Evolutionary conservation across 1,140 invertebrate genomes (phyloP), one percentile per base, ranked within the genome.

Genomic region (Drosophila paulistorum): DNA sequence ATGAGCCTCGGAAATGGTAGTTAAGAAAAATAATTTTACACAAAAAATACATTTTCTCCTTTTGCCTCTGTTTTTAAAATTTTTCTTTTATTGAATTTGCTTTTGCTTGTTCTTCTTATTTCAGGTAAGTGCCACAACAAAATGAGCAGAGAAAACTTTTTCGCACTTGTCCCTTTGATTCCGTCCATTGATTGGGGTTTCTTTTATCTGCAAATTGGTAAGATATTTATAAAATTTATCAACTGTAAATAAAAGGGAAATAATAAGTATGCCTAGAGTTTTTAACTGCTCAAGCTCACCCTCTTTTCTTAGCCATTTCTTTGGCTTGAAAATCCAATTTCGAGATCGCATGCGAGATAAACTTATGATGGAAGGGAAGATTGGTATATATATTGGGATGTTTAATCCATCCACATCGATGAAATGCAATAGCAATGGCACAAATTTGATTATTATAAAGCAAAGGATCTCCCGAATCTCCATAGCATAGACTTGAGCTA

Each of bases 121-220:
- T 20, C 71, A 74, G 74, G 71, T 76, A 54, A 74, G 74, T 76
- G 26, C 33, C 20, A 10, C 26, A 51, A 51, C 9, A 51, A 51
- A 30, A 30, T 17, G 17, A 7, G 7, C 7, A 23, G 45, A 10
- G 20, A 51, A 20, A 11, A 9, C 45, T 11, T 23, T 51, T 51
- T 23, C 17, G 3, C 17, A 23, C 23, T 51, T 51, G 23, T 51
- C 9, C 9, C 17, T 51, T 51, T 51, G 9, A 51, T 51, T 51
- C 17, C 7, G 7, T 42, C 14, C 48, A 26, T 66, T 65, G 37
- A 39, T 39, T 39, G 37, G 11, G 37, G 3, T 39, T 39, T 39
- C 37, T 39, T 39, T 37, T 42, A 71, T 37, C n/a, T 55, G 30
- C 33, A 26, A 51, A 30, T 14, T 14, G 66, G 66, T 61, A 68